These are phyloP conservation scores for Limenitis camilla DNA, from an alignment of 2,888 invertebrate species.

Conservation along the genomic window DNA sequence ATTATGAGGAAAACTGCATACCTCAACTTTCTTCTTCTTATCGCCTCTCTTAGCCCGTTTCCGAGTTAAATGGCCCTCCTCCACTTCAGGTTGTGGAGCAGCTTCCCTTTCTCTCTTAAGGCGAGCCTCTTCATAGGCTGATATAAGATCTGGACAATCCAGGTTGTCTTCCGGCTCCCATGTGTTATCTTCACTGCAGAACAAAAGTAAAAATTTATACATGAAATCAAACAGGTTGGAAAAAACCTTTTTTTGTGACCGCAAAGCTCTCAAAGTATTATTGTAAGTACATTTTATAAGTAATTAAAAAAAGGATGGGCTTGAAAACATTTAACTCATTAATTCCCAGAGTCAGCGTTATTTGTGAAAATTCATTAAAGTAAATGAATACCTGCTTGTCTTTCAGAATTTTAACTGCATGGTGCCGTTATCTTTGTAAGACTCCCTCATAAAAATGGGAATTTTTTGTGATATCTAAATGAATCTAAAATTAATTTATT, in stretches of 20 bases:
- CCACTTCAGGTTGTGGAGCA: constrained; percentile 34
- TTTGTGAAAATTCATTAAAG: too few relatives aligned
- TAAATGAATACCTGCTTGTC: too few relatives aligned
- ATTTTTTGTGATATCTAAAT: too few relatives aligned
- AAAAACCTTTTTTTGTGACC: not conserved
- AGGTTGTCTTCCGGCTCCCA: constrained; percentile 90
- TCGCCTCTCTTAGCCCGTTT: constrained; percentile 46
- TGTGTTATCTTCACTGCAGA: constrained; percentile 81
- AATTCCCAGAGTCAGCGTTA: too few relatives aligned
- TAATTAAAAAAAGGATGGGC: too few relatives aligned
- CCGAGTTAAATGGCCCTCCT: constrained; percentile 42
- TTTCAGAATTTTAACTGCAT: too few relatives aligned
- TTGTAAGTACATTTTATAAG: too few relatives aligned
- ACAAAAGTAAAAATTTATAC: not conserved
- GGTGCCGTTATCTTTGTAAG: too few relatives aligned
- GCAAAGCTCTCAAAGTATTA: not conserved
- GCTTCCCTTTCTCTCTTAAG: constrained; percentile 56
- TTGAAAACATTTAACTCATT: too few relatives aligned
- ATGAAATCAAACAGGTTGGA: not conserved
- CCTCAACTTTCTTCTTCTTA: constrained; percentile 53
- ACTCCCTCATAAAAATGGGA: too few relatives aligned
- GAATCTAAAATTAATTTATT: too few relatives aligned
- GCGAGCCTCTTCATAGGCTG: constrained; percentile 80
- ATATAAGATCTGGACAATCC: constrained; percentile 83
- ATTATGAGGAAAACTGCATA: constrained; percentile 4